A percentile compares a stretch with the other conserved stretches of the same genome.
Conservation (phyloP, 1,140 invertebrate genomes). For the Pogonomyrmex californicus region DNA sequence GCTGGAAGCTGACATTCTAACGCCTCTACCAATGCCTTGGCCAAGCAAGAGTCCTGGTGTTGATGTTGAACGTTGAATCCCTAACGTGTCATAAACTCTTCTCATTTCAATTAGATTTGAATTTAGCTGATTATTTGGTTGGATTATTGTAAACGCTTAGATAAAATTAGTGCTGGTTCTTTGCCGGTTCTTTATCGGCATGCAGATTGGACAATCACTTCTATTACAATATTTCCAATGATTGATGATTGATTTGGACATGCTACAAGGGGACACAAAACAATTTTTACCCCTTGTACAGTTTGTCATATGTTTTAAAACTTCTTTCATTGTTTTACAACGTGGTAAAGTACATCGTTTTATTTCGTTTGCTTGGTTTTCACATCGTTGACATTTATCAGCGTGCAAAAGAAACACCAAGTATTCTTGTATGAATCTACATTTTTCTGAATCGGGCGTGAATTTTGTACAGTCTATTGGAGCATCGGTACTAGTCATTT, state of each 20-base stretch:
- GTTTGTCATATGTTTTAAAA: constrained; percentile 99
- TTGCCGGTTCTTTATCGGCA: constrained; percentile 97
- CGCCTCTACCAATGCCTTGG: constrained; percentile 81
- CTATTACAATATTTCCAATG: constrained; percentile 99
- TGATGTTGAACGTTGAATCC: constrained; percentile 91
- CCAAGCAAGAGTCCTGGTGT: constrained; percentile 86
- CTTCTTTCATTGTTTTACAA: constrained; percentile 99
- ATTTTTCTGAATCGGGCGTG: constrained; percentile 96
- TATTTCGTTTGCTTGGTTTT: constrained; percentile 93
- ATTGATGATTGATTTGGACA: constrained; percentile 98
- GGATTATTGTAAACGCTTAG: constrained; percentile 79
- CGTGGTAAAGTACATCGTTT: constrained; percentile 97
- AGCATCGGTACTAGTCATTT: constrained; percentile 81
- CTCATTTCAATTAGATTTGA: constrained; percentile 91
- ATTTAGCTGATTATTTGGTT: constrained; percentile 86
- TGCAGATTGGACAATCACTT: constrained; percentile 98
- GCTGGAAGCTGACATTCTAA: constrained; percentile 84
- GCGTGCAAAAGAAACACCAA: constrained; percentile 98
- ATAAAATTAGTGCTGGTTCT: constrained; percentile 89
- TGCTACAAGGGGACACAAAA: constrained; percentile 98
- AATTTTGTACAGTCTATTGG: constrained; percentile 83
- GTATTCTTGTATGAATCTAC: constrained; percentile 99
- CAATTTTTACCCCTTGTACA: constrained; percentile 98
- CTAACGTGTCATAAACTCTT: constrained; percentile 94
- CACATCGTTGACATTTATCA: constrained; percentile 98